phyloP scores from a whole-genome alignment of 2,113 vertebrate species.

The Carettochelys insculpta region DNA sequence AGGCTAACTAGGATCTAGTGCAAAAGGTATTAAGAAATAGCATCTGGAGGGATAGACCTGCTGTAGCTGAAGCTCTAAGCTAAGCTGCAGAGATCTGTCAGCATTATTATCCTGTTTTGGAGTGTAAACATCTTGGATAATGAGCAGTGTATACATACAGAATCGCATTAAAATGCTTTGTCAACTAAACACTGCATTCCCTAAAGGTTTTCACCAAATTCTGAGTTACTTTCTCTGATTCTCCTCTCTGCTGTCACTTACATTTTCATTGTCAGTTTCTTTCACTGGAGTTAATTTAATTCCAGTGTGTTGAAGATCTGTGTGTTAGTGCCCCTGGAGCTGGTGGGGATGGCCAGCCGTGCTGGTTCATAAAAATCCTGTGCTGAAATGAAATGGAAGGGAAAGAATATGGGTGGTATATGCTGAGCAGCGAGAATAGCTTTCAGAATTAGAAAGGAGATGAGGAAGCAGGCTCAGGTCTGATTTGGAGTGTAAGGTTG shows the following conservation, averaged over 20 bases:
- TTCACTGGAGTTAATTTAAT: not conserved
- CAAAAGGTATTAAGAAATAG: not conserved
- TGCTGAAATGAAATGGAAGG: not conserved
- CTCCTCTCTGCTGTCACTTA: not conserved
- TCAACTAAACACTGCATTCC: not conserved
- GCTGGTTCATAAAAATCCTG: not conserved
- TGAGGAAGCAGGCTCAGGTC: not conserved
- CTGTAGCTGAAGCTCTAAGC: not conserved
- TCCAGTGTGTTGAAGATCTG: not conserved
- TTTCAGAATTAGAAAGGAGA: not conserved
- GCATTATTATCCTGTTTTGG: not conserved
- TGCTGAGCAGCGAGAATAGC: not conserved
- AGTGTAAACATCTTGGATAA: not conserved
- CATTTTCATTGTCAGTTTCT: not conserved
- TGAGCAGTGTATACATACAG: not conserved
- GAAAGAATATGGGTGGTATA: no score
- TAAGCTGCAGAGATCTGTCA: not conserved
- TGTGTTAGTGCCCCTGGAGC: not conserved
- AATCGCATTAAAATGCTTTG: not conserved
- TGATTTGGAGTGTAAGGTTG: not conserved
- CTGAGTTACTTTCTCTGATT: not conserved
- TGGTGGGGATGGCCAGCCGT: not conserved
- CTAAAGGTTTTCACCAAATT: not conserved
- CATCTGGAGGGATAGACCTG: not conserved
- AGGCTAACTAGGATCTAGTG: not conserved